Conservation (phyloP, 2,888 invertebrate species). For the Linyphia triangularis region DNA sequence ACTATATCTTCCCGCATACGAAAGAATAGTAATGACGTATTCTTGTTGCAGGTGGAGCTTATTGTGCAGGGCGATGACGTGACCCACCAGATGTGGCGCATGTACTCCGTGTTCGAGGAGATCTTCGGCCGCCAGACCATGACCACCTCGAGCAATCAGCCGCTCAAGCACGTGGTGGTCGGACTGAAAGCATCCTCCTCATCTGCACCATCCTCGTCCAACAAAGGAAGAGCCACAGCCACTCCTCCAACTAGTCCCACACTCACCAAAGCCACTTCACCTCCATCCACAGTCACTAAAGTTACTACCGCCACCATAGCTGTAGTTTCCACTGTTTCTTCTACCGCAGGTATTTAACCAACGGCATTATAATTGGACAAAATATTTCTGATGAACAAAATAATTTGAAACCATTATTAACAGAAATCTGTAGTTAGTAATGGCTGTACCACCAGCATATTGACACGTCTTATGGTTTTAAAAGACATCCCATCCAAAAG, state of each 20-base stretch:
- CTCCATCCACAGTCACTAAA: neutral
- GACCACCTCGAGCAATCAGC: constrained; percentile 62
- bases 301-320: neutral
- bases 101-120: constrained; percentile 79
- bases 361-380: too few relatives aligned
- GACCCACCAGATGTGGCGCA: constrained; percentile 79
- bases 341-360: neutral
- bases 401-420: too few relatives aligned
- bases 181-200: constrained; percentile 41
- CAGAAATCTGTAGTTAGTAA: too few relatives aligned
- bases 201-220: neutral
- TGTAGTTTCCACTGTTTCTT: neutral
- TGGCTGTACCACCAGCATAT: too few relatives aligned
- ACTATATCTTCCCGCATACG: too few relatives aligned
- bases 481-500: too few relatives aligned
- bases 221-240: neutral
- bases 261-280: constrained; percentile 1
- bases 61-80: constrained; percentile 79
- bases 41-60: constrained; percentile 78
- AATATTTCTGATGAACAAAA: too few relatives aligned
- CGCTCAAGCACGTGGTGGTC: constrained; percentile 71
- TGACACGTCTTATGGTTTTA: too few relatives aligned
- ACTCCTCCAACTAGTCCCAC: constrained; percentile 45
- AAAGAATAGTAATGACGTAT: too few relatives aligned
- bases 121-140: constrained; percentile 78